phyloP scores from a whole-genome alignment of 1,140 invertebrate genomes.

The Rhopalosiphum maidis region DNA sequence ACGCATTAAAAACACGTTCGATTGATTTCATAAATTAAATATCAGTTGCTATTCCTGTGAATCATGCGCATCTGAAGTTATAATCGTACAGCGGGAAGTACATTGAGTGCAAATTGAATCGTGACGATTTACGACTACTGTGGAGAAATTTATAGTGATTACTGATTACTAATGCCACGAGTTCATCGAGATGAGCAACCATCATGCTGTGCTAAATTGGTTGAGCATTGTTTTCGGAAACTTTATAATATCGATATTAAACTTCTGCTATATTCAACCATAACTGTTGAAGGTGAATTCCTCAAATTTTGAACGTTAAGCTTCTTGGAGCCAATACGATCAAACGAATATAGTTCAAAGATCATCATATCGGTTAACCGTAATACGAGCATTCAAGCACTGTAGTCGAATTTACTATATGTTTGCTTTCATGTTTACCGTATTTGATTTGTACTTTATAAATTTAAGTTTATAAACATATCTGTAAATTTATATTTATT shows the following conservation, averaged over 20 bases:
- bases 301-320: background rate
- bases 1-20: background rate
- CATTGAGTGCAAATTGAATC: background rate
- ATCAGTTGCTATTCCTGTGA: background rate
- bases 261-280: background rate
- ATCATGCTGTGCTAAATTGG: background rate
- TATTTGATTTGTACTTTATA: background rate
- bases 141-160: background rate
- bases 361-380: background rate
- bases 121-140: background rate
- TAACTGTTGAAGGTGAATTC: background rate
- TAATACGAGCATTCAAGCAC: background rate
- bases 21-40: background rate
- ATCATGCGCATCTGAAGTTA: background rate
- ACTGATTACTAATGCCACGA: background rate
- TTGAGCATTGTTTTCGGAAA: background rate
- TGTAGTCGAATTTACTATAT: background rate
- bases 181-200: background rate
- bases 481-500: background rate
- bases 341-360: constrained; percentile 8
- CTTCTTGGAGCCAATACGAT: background rate
- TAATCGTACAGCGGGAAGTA: too few species aligned
- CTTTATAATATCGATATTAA: background rate
- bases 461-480: background rate
- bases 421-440: background rate